phyloP scores from a whole-genome alignment of 2,888 invertebrate species.

The Aphodius granarius region DNA sequence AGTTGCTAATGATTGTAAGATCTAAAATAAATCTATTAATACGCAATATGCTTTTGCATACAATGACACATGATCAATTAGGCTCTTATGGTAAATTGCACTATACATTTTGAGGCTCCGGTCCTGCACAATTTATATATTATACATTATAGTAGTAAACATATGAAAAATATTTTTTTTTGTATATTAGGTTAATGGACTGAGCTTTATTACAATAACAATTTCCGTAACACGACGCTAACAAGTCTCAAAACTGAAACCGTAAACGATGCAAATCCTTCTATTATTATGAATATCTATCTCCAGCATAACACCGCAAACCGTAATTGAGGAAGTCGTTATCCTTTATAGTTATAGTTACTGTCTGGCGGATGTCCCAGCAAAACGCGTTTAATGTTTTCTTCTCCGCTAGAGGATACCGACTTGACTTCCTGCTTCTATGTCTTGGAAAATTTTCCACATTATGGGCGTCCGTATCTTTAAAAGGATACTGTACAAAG shows the following conservation, averaged over 20 bases:
- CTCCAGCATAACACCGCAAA: neutral
- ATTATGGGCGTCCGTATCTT: neutral
- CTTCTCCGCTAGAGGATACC: neutral
- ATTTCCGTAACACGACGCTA: neutral
- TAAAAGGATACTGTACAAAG: neutral
- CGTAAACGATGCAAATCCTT: neutral
- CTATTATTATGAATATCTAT: neutral
- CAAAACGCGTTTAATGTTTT: neutral
- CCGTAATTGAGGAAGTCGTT: neutral
- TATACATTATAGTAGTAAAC: neutral
- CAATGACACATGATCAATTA: too few relatives aligned
- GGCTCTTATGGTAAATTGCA: too few relatives aligned
- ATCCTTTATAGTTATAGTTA: neutral
- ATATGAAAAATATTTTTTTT: neutral
- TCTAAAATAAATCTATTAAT: too few relatives aligned
- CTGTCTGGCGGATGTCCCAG: neutral
- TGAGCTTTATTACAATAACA: neutral
- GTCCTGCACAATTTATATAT: neutral
- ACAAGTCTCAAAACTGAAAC: neutral
- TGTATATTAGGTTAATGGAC: neutral
- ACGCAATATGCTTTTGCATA: too few relatives aligned
- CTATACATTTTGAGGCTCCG: too few relatives aligned
- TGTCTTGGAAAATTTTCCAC: neutral
- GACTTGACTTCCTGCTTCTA: neutral
- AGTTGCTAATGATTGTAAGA: too few relatives aligned